Evolutionary conservation across 1,140 invertebrate genomes (phyloP).

Genomic region (Andricus grossulariae): DNA sequence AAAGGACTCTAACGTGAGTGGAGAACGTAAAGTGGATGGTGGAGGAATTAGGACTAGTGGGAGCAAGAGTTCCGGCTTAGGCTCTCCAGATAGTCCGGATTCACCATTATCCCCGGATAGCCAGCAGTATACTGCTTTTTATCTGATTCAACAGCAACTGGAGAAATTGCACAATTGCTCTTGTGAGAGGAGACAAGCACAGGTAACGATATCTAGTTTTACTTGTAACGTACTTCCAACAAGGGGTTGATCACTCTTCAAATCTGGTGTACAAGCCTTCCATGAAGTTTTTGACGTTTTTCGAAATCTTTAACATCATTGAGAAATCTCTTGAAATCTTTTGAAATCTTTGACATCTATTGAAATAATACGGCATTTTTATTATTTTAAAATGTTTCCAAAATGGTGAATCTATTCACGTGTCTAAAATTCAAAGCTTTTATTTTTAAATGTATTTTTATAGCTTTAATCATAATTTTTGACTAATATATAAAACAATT

Average conservation of each 20-base stretch:
- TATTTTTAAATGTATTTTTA: no score
- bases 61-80: slow-evolving; percentile 65
- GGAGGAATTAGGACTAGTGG: slow-evolving; percentile 51
- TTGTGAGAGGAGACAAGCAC: slow-evolving; percentile 60
- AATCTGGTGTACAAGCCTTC: no score
- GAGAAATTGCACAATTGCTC: slow-evolving; percentile 64
- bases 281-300: not conserved
- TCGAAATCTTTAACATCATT: not conserved
- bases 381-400: not conserved
- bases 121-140: slow-evolving; percentile 62
- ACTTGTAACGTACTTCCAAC: no score
- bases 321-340: not conserved
- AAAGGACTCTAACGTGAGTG: slow-evolving; percentile 45
- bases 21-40: not conserved
- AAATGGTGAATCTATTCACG: not conserved
- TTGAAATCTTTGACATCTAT: no score
- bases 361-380: not conserved
- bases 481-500: no score
- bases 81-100: slow-evolving; percentile 58
- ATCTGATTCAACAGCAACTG: slow-evolving; percentile 63
- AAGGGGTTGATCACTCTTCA: no score
- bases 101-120: slow-evolving; percentile 66
- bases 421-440: no score
- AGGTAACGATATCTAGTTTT: slow-evolving; percentile 49
- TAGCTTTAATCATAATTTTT: no score